Evolutionary conservation across 2,888 invertebrate genomes (phyloP).

Genomic region (Mythimna vitellina): DNA sequence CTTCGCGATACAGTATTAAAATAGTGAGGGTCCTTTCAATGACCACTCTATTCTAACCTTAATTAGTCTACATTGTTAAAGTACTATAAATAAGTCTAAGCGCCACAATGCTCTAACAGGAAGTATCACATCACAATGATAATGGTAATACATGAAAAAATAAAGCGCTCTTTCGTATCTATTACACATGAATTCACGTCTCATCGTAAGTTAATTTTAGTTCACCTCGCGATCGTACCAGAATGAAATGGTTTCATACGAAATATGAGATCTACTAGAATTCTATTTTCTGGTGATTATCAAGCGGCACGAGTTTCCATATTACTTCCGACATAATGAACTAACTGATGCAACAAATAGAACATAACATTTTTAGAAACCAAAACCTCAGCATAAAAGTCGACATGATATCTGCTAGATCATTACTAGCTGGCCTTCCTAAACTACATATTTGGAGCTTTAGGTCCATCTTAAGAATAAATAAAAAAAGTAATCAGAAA

Average conservation of each 20-base stretch:
- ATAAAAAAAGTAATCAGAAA: background rate
- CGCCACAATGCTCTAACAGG: conserved; percentile 48
- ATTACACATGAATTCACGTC: conserved; percentile 75
- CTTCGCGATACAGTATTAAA: conserved; percentile 4
- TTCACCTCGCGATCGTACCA: conserved; percentile 76
- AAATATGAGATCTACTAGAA: conserved; percentile 64
- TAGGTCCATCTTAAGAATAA: background rate
- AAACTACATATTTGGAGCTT: background rate
- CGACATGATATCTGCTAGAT: background rate
- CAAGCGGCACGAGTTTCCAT: conserved; percentile 36
- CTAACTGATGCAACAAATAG: background rate
- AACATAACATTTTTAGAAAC: conserved; percentile 17
- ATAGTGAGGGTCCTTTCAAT: conserved; percentile 4
- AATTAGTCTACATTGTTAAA: conserved; percentile 43
- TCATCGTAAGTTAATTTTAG: conserved; percentile 80
- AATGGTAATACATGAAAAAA: conserved; percentile 56
- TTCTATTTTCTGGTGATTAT: conserved; percentile 54
- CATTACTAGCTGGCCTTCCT: background rate
- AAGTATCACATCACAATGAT: conserved; percentile 55
- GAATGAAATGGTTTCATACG: conserved; percentile 77
- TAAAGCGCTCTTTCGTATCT: conserved; percentile 67
- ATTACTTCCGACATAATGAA: conserved; percentile 30
- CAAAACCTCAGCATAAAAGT: conserved; percentile 1
- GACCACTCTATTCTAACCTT: conserved; percentile 22
- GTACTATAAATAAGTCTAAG: conserved; percentile 44